These are phyloP conservation scores for Ophiothrix spiculata DNA, from an alignment of 35 echinoderm and acorn worm species.

Conservation along the genomic window DNA sequence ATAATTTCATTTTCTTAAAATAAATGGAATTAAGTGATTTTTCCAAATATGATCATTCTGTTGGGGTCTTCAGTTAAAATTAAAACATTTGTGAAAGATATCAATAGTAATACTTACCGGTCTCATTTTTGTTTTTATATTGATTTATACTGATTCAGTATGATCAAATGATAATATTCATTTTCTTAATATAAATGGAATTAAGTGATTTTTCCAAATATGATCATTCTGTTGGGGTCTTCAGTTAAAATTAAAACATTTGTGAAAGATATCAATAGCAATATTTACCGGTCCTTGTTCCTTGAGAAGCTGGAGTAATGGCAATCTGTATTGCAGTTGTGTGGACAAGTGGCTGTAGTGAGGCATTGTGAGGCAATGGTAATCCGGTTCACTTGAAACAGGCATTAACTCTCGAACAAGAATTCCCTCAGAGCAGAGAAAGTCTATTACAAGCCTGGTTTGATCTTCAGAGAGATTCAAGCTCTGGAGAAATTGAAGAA, in stretches of 20 bases:
- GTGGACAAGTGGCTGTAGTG: slow-evolving; percentile 48
- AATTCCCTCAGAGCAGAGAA: slow-evolving; percentile 41
- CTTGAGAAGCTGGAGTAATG: slow-evolving; percentile 54
- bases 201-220: too few relatives aligned
- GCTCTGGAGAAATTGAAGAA: slow-evolving; percentile 30
- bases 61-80: not conserved
- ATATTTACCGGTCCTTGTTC: slow-evolving; percentile 67
- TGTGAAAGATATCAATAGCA: not conserved
- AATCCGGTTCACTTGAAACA: slow-evolving; percentile 26
- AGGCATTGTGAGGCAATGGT: slow-evolving; percentile 38
- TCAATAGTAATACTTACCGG: slow-evolving; percentile 53
- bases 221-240: not conserved
- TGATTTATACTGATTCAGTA: too few relatives aligned
- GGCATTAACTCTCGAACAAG: slow-evolving; percentile 33
- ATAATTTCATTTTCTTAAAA: too few relatives aligned
- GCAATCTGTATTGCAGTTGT: slow-evolving; percentile 46
- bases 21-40: too few relatives aligned
- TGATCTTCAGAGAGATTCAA: slow-evolving; percentile 61
- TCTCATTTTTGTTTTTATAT: too few relatives aligned
- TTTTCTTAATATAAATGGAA: too few relatives aligned
- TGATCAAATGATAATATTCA: too few relatives aligned
- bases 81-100: not conserved
- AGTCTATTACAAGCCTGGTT: slow-evolving; percentile 41
- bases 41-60: not conserved
- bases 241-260: not conserved